Evolutionary conservation across 1,140 invertebrate genomes (phyloP), one percentile per base, ranked within the genome.

Genomic region (Holotrichia oblita): DNA sequence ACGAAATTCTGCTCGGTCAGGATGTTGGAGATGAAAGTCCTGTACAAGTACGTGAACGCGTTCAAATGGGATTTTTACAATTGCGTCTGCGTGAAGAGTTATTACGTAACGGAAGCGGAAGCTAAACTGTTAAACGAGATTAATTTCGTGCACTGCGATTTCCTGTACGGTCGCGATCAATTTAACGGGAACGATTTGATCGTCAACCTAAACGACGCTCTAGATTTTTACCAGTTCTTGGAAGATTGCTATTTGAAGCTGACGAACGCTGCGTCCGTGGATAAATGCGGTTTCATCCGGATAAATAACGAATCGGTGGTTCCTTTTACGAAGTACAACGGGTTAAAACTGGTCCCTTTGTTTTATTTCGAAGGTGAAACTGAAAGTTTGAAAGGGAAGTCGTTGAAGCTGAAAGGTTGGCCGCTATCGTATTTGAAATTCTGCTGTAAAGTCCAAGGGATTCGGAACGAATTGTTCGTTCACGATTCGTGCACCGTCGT

Each of bases 251-350:
- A 44, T 27, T n/a, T 48, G 10, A 76, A 76, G 7, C n/a, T 76
- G 41, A 76, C 73, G 17, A 74, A 44, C 41, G 41, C 41, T 4
- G 41, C 44, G 3, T 76, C 75, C 12, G 73, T 74, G 6, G 44
- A 76, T 27, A 76, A 55, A 27, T 76, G 75, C 44, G 96, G 95
- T 73, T 97, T 97, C 85, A 95, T 97, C 80, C 90, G 94, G 44
- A 96, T 97, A 79, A 97, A 97, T 84, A 95, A 95, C 84, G 96
- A 96, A 82, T 95, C 94, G 0, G 41, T 55, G 40, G 73, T 80
- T 20, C 77, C 80, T 7, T 81, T 76, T 48, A 72, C 78, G 10
- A 55, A 72, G 44, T 44, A 55, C 10, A 72, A 79, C 20, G 61
- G 44, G 10, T 3, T 20, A 0, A 78, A 73, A 64, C 75, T 77